Percentiles rank a stretch among this genome's conserved stretches.
Evolutionary conservation across 2,113 vertebrate species (phyloP).

Genomic region (Pangasianodon hypophthalmus): DNA sequence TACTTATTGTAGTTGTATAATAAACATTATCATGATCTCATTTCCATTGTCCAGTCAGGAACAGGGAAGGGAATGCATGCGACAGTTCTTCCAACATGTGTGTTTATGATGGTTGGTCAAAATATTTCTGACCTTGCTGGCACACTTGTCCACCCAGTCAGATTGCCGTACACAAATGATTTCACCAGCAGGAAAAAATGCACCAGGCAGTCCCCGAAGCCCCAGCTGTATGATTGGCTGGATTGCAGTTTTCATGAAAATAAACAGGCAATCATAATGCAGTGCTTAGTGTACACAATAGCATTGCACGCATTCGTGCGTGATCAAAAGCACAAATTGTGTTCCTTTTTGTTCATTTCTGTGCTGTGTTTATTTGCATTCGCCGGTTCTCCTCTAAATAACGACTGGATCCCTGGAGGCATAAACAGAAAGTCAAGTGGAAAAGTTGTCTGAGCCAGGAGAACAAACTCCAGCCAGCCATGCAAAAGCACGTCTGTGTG

Average conservation of each 20-base stretch:
- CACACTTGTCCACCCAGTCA: slow-evolving; percentile 74
- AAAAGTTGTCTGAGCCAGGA: slow-evolving; percentile 82
- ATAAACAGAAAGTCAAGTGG: slow-evolving; percentile 85
- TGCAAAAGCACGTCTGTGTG: slow-evolving; percentile 81
- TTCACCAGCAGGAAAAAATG: slow-evolving; percentile 85
- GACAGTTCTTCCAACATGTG: not conserved
- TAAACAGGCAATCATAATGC: slow-evolving; percentile 91
- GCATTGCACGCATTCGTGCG: slow-evolving; percentile 85
- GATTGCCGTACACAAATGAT: slow-evolving; percentile 83
- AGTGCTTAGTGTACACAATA: slow-evolving; percentile 82
- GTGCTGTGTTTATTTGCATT: slow-evolving; percentile 86
- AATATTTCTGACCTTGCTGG: slow-evolving; percentile 63
- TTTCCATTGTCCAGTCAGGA: not conserved
- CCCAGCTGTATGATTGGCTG: slow-evolving; percentile 82
- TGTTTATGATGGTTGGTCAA: not conserved
- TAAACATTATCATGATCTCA: not conserved
- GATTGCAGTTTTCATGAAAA: slow-evolving; percentile 84
- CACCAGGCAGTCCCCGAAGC: slow-evolving; percentile 72
- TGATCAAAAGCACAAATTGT: slow-evolving; percentile 77
- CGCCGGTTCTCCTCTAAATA: slow-evolving; percentile 84
- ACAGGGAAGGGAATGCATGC: not conserved
- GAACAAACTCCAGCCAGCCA: slow-evolving; percentile 77
- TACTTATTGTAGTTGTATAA: not conserved
- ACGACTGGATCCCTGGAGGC: slow-evolving; percentile 82
- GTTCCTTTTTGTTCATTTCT: slow-evolving; percentile 79